These are phyloP conservation scores for Eristalis pertinax DNA, from an alignment of 2,888 invertebrate genomes.

Conservation along the genomic window DNA sequence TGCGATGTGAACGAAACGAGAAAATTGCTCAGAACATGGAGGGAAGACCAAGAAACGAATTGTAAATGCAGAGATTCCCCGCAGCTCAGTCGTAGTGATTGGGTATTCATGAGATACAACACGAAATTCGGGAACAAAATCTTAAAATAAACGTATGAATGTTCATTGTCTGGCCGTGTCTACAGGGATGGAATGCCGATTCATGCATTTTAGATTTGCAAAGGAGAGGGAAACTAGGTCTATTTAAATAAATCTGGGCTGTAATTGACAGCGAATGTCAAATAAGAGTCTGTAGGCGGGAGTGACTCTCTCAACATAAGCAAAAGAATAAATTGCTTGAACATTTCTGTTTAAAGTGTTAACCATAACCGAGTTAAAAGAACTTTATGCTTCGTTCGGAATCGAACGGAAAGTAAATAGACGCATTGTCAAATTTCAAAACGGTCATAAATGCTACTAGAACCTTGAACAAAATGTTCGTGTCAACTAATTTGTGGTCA, in stretches of 20 bases:
- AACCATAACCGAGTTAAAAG: too few relatives aligned
- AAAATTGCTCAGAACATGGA: not conserved
- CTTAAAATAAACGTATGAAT: constrained; percentile 2
- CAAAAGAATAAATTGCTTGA: too few relatives aligned
- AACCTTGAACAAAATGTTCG: too few relatives aligned
- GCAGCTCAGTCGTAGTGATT: not conserved
- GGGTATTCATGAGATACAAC: constrained; percentile 12
- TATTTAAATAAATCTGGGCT: not conserved
- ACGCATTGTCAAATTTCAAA: too few relatives aligned
- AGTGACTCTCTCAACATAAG: not conserved
- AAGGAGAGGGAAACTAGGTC: not conserved
- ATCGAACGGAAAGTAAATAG: too few relatives aligned
- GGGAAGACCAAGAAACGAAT: not conserved
- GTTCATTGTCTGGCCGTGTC: not conserved
- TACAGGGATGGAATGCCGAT: not conserved
- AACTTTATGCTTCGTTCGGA: too few relatives aligned
- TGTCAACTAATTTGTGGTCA: too few relatives aligned
- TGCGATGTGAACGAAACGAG: not conserved
- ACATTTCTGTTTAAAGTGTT: too few relatives aligned
- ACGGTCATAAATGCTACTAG: too few relatives aligned
- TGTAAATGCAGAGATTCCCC: not conserved
- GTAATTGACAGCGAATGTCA: not conserved
- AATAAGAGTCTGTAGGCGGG: not conserved
- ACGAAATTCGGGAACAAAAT: constrained; percentile 1
- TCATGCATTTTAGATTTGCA: constrained; percentile 1